Conservation (phyloP, 2,113 vertebrate species). For the Engystomops pustulosus region DNA sequence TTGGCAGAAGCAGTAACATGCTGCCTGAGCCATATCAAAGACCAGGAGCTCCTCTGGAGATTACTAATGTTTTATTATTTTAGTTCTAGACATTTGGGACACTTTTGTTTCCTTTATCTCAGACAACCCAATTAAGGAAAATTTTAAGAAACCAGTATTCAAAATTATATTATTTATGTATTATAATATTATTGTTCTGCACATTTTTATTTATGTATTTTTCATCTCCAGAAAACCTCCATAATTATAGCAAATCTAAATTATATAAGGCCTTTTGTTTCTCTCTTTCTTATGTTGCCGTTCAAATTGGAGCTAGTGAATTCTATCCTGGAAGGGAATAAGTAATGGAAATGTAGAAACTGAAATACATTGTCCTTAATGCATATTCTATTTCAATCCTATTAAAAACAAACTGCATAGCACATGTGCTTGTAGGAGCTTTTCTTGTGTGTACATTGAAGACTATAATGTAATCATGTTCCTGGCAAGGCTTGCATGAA, state of each 20-base stretch:
- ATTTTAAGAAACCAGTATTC: background rate
- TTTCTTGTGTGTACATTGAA: constrained; percentile 57
- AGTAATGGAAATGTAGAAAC: constrained; percentile 8
- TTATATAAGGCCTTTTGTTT: background rate
- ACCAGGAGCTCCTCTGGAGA: too few species aligned
- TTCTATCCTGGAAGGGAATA: background rate
- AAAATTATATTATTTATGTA: background rate
- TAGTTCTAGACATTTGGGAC: too few species aligned
- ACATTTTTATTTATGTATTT: background rate
- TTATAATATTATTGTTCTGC: too few species aligned
- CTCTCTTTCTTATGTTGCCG: background rate
- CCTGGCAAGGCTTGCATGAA: constrained; percentile 48
- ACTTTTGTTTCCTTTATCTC: too few species aligned
- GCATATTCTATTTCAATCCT: constrained; percentile 41
- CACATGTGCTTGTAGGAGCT: constrained; percentile 42
- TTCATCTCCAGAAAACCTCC: background rate
- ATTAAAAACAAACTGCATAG: constrained; percentile 48
- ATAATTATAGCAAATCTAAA: background rate
- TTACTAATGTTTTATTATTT: too few species aligned
- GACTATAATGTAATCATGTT: constrained; percentile 53
- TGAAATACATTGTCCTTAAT: constrained; percentile 15
- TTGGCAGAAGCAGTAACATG: too few species aligned
- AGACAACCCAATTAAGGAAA: background rate
- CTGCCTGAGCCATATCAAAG: too few species aligned
- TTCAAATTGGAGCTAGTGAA: background rate